These are phyloP conservation scores for Myathropa florea DNA, from an alignment of 2,888 invertebrate species.

Conservation along the genomic window DNA sequence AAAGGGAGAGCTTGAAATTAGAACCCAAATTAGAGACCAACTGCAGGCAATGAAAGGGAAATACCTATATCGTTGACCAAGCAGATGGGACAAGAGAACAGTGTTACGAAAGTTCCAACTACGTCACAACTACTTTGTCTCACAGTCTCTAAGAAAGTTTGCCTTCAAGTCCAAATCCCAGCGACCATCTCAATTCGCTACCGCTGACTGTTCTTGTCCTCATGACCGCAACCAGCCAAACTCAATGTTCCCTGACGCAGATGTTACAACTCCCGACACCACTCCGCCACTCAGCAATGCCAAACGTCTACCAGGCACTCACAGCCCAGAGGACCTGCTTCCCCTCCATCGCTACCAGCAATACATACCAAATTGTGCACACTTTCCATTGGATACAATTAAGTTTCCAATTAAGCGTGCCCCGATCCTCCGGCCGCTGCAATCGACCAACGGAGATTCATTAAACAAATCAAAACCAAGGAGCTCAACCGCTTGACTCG, in stretches of 20 bases:
- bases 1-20: too few relatives aligned
- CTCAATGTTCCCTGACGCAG: background rate
- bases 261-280: background rate
- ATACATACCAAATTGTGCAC: slow-evolving; percentile 4
- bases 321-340: background rate
- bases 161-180: background rate
- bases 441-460: slow-evolving; percentile 12
- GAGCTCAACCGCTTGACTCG: slow-evolving; percentile 30
- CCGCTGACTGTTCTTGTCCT: background rate
- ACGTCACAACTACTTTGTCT: background rate
- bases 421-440: background rate
- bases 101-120: too few relatives aligned
- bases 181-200: background rate
- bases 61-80: too few relatives aligned
- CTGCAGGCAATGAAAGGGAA: too few relatives aligned
- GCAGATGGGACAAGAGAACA: too few relatives aligned
- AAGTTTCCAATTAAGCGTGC: slow-evolving; percentile 56
- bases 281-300: background rate
- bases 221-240: background rate
- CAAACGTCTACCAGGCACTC: too few relatives aligned
- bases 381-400: slow-evolving; percentile 54
- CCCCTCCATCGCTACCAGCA: background rate
- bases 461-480: slow-evolving; percentile 45
- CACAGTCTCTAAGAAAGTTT: background rate
- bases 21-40: too few relatives aligned